Base-by-base conservation (phyloP, 2,888 invertebrate genomes). In the Melanostoma mellinum region DNA sequence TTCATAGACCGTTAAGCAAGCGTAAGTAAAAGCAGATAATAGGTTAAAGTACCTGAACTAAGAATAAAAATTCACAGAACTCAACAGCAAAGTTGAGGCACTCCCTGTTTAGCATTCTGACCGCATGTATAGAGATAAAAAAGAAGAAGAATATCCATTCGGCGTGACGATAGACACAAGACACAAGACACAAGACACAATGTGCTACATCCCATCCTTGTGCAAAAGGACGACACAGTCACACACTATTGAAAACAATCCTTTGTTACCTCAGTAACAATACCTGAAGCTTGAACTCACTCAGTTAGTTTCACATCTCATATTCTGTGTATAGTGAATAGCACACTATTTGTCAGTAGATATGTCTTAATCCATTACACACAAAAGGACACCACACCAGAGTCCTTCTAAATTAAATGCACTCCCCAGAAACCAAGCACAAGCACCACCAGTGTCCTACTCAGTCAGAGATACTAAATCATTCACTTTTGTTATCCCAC, bases 1-100 rank as follows among this genome's bases (percentile, higher is more conserved):
- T 79, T 75, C 79, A 84, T 84, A 74, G 84, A 79, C 67, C 67
- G 74, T 74, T 67, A 75, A 79, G 71, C 67, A 46, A 71, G 60
- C 52, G 10, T 30, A 44, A 71, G 65, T 65, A 52, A 65, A 40
- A 61, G 53, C 30, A 69, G 44, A 65, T 20, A 4, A 33, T 44
- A 42, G 42, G 8, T n/a, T 1, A 20, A 20, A 20, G 20, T 20
- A 32, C 20, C 4, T 6, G 30, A 32, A 30, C 32, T 6, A 9
- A 6, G 4, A 10, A 32, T 32, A 42, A 9, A 6, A 33, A 55
- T 55, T 10, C 48, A 48, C 6, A 52, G 40, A 67, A 55, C 44
- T 56, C 32, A 50, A 35, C 35, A 44, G n/a, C 9, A 46, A 55
- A 56, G 10, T 9, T 30, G 38, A 9, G 32, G 40, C 38, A 0